Conservation (phyloP, 2,113 vertebrate species). For the Mobula hypostoma region DNA sequence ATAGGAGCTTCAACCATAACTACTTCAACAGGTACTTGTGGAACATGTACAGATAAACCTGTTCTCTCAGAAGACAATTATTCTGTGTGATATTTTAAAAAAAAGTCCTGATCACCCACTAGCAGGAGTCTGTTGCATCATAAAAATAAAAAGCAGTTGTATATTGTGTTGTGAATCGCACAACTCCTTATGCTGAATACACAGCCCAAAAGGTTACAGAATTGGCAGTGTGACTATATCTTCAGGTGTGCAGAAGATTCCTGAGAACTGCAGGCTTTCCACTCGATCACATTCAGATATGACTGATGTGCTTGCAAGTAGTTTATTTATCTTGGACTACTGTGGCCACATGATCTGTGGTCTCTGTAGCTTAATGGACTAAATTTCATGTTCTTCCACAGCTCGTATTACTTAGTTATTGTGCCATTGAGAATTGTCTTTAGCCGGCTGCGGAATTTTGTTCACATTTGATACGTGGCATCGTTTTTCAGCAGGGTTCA, state of each 20-base stretch:
- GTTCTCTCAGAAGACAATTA: slow-evolving; percentile 16
- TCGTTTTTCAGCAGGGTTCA: not conserved
- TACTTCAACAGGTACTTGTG: not conserved
- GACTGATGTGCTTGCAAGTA: not conserved
- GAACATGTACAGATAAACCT: not conserved
- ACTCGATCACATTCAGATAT: not conserved
- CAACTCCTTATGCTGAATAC: not conserved
- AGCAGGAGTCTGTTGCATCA: too few relatives aligned
- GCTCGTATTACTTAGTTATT: not conserved
- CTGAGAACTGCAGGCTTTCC: not conserved
- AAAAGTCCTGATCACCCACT: not conserved
- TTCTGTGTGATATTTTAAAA: not conserved
- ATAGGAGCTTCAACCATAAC: not conserved
- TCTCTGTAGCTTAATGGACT: not conserved
- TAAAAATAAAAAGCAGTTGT: not conserved
- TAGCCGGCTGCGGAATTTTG: not conserved
- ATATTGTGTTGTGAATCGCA: not conserved
- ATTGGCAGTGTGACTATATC: not conserved
- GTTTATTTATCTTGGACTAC: slow-evolving; percentile 9
- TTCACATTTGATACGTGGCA: not conserved
- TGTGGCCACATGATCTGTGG: not conserved
- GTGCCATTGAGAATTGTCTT: not conserved
- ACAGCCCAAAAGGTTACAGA: not conserved
- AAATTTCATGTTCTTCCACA: not conserved
- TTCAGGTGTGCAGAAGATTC: not conserved